These are phyloP conservation scores for Coelopa pilipes DNA, from an alignment of 2,888 invertebrate species.

Conservation along the genomic window DNA sequence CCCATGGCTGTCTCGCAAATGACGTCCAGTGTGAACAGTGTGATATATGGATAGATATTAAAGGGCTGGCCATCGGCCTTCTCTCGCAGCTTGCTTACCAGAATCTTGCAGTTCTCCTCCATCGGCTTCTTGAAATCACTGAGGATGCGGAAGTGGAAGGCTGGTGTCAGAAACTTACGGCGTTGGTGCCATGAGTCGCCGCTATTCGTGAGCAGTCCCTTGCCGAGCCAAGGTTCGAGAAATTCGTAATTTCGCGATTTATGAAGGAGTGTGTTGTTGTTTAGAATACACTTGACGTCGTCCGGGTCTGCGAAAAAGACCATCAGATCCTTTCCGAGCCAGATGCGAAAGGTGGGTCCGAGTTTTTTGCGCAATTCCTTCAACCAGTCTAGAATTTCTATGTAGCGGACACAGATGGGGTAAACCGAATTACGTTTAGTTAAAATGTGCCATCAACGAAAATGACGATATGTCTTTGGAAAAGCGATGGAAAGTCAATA, in stretches of 20 bases:
- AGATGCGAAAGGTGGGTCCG: conserved; percentile 61
- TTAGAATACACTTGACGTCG: conserved; percentile 55
- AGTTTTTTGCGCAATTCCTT: conserved; percentile 53
- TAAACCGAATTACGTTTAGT: not conserved
- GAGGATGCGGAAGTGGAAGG: conserved; percentile 81
- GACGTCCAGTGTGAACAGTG: conserved; percentile 63
- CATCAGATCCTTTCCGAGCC: conserved; percentile 63
- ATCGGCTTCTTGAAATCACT: conserved; percentile 79
- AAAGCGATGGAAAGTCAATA: not conserved
- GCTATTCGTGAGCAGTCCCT: conserved; percentile 60
- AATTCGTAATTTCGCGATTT: conserved; percentile 60
- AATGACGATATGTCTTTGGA: not conserved
- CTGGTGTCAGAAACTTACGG: conserved; percentile 80
- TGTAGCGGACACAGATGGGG: too few relatives aligned
- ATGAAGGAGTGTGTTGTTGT: conserved; percentile 55
- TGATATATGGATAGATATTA: conserved; percentile 72
- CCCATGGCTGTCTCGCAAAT: conserved; percentile 83
- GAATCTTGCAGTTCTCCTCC: conserved; percentile 73
- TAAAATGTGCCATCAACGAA: not conserved
- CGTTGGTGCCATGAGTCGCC: conserved; percentile 74
- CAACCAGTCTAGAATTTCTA: conserved; percentile 60
- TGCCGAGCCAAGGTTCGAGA: conserved; percentile 60
- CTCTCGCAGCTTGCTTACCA: conserved; percentile 68
- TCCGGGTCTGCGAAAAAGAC: conserved; percentile 60
- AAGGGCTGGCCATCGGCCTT: conserved; percentile 66